Evolutionary conservation across 92 coral and sea anemone species (phyloP).

Genomic region (Porites lobata): DNA sequence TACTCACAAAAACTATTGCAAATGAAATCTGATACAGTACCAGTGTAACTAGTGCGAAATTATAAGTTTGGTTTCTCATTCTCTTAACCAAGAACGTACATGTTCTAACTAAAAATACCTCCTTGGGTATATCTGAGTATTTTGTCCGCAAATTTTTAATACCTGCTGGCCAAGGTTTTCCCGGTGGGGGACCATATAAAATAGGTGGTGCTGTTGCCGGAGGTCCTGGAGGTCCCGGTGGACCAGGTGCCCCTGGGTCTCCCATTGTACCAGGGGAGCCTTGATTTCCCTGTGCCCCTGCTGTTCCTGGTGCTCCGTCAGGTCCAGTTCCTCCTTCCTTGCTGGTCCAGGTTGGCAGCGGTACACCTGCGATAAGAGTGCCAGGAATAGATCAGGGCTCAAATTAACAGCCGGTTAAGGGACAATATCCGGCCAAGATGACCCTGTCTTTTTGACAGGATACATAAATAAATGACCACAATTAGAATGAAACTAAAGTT

Average conservation of each 20-base stretch:
- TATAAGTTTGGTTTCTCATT: too few relatives aligned
- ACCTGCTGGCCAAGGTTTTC: slow-evolving; percentile 71
- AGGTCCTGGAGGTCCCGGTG: slow-evolving; percentile 83
- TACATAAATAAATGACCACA: too few relatives aligned
- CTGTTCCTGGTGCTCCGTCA: slow-evolving; percentile 67
- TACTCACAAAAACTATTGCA: too few relatives aligned
- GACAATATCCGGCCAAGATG: too few relatives aligned
- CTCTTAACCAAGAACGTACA: too few relatives aligned
- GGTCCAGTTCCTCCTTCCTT: slow-evolving; percentile 71
- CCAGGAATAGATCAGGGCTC: too few relatives aligned
- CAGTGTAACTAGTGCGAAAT: too few relatives aligned
- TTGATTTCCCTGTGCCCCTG: slow-evolving; percentile 78
- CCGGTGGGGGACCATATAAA: slow-evolving; percentile 73
- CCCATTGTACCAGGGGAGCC: slow-evolving; percentile 82
- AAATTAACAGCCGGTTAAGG: too few relatives aligned
- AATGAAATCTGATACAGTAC: too few relatives aligned
- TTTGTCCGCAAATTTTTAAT: slow-evolving; percentile 30
- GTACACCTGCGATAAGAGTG: neutral
- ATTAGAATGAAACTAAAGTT: too few relatives aligned
- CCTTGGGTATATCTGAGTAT: neutral
- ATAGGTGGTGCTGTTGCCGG: slow-evolving; percentile 84
- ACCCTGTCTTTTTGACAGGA: too few relatives aligned
- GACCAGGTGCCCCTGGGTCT: slow-evolving; percentile 82
- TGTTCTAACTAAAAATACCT: too few relatives aligned
- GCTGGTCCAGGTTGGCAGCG: slow-evolving; percentile 67